Percentiles rank a stretch among this genome's conserved stretches.
Conservation (phyloP, 2,113 vertebrate genomes). For the Indicator indicator region DNA sequence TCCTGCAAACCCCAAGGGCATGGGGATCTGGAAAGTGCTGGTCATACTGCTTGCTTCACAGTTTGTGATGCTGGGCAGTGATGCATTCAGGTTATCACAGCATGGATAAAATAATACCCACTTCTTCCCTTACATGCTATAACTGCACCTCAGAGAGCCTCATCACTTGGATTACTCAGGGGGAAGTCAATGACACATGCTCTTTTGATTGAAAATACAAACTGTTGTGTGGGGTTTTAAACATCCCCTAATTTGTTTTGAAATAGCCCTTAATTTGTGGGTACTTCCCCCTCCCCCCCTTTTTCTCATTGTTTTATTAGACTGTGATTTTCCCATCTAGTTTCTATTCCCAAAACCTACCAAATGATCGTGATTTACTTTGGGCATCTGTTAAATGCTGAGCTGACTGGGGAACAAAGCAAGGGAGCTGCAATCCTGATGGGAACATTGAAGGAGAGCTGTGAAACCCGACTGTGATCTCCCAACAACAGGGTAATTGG, state of each 20-base stretch:
- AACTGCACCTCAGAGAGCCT: constrained; percentile 52
- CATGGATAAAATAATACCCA: constrained; percentile 58
- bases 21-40: background rate
- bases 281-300: background rate
- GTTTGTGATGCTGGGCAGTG: constrained; percentile 56
- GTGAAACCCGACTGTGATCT: background rate
- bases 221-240: constrained; percentile 20
- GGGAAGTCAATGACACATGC: constrained; percentile 25
- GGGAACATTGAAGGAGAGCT: constrained; percentile 16
- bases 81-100: constrained; percentile 64
- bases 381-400: constrained; percentile 43
- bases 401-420: constrained; percentile 17
- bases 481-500: background rate
- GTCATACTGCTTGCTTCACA: constrained; percentile 23
- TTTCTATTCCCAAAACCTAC: background rate
- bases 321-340: background rate
- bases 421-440: constrained; percentile 16
- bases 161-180: constrained; percentile 43
- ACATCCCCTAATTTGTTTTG: constrained; percentile 41
- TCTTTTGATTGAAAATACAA: constrained; percentile 38
- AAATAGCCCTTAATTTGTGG: background rate
- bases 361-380: constrained; percentile 43
- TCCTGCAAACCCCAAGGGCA: background rate
- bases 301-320: constrained; percentile 8
- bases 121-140: constrained; percentile 60